Base-by-base conservation (phyloP, 2,888 invertebrate genomes). In the Sphaerophoria rueppellii region DNA sequence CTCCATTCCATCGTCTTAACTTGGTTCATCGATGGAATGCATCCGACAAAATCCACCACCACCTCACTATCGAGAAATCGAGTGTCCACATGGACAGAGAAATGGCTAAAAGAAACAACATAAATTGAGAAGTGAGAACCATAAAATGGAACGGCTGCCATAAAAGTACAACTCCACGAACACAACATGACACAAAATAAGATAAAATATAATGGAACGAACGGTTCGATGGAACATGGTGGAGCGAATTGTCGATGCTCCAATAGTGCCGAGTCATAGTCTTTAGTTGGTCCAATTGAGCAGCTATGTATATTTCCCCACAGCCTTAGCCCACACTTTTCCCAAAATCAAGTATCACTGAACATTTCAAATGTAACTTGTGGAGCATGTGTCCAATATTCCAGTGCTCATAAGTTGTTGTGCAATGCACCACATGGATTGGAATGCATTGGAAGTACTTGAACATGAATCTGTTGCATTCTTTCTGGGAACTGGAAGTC, bases 21-120 rank as follows among this genome's bases (percentile, higher is more conserved):
- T 63, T 63, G 72, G 75, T 75, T 65, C 81, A 81, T 81, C 85
- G 72, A 85, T 85, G 85, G 85, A 85, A 85, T 85, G 85, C 81
- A 81, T 75, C 75, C 52, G 40, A 52, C 67, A 34, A 82, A 69
- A 69, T 73, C 69, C 69, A 73, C 72, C 72, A 75, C 78, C 82
- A 75, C 32, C 40, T 7, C 24, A 9, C 32, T 24, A 78, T 24
- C 69, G 60, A 71, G 4, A 55, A n/a, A 46, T 46, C 16, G 14
- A 61, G 5, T n/a, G 35, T 46, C 14, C 48, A 16, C 46, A 55
- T 55, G 70, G 57, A 40, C 35, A 70, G 24, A 24, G 12, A 55
- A 40, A 52, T 35, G 61, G 54, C 67, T 63, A 35, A 58, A n/a
- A 6, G 14, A 48, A 14, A 12, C 34, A 34, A 9, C 37, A 58